Percentiles rank a stretch among this genome's conserved stretches.
Conservation (phyloP, 2,797 vertebrate genomes). For the Coendou prehensilis region DNA sequence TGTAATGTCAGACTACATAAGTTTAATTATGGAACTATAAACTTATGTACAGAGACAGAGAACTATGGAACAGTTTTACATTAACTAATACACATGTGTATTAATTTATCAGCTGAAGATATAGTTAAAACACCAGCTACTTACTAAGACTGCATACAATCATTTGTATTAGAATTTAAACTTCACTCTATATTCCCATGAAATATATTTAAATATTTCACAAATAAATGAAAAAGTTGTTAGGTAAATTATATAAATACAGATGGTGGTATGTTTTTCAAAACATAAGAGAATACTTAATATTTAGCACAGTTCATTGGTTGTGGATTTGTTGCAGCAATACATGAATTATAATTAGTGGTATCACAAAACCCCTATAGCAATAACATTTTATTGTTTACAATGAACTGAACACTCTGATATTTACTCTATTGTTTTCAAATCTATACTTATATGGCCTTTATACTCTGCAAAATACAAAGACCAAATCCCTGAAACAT, state of each 20-base stretch:
- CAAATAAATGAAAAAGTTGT: background rate
- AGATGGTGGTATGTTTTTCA: background rate
- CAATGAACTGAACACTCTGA: background rate
- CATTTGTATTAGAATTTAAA: background rate
- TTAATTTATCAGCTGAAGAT: background rate
- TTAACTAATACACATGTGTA: background rate
- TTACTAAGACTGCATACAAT: background rate
- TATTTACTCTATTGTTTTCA: background rate
- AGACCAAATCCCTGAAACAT: background rate
- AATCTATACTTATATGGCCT: background rate
- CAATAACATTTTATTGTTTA: background rate
- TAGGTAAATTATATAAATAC: background rate
- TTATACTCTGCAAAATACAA: background rate
- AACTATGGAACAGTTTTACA: background rate
- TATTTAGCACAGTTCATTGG: background rate
- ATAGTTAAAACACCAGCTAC: background rate
- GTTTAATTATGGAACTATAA: background rate
- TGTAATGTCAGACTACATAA: background rate
- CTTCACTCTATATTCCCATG: background rate
- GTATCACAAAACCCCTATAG: background rate
- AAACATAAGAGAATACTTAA: background rate
- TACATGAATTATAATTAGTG: background rate
- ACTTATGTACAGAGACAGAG: background rate
- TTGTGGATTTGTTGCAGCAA: background rate
- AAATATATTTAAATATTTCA: background rate